phyloP scores from a whole-genome alignment of 2,113 vertebrate genomes.

The Sebastes schlegelii region DNA sequence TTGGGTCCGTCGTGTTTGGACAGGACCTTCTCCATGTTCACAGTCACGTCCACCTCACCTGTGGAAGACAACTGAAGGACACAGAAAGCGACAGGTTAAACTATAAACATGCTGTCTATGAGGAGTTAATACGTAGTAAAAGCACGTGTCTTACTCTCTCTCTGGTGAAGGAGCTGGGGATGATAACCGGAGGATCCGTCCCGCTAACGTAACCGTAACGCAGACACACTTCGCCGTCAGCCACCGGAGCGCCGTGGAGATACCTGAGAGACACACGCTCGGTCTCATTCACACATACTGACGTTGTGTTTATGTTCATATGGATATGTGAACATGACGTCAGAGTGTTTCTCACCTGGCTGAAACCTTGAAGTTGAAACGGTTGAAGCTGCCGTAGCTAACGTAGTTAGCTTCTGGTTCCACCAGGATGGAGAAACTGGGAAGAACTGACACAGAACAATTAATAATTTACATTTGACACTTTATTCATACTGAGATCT shows the following conservation, averaged over 20 bases:
- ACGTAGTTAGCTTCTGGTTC: slow-evolving; percentile 74
- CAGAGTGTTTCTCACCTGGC: slow-evolving; percentile 65
- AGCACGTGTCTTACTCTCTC: slow-evolving; percentile 48
- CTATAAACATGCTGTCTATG: not conserved
- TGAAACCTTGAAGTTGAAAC: slow-evolving; percentile 75
- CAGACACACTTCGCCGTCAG: slow-evolving; percentile 53
- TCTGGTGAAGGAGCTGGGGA: slow-evolving; percentile 62
- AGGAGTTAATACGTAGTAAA: not conserved
- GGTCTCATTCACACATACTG: not conserved
- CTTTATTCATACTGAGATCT: not conserved
- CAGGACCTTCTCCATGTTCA: slow-evolving; percentile 69
- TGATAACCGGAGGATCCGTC: slow-evolving; percentile 54
- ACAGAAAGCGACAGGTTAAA: not conserved
- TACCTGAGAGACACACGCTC: slow-evolving; percentile 64
- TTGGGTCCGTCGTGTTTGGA: slow-evolving; percentile 43
- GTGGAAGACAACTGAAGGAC: slow-evolving; percentile 58
- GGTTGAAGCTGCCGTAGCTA: slow-evolving; percentile 59
- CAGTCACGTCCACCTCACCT: slow-evolving; percentile 55
- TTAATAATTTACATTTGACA: not conserved
- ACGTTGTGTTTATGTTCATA: no score
- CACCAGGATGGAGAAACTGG: slow-evolving; percentile 78
- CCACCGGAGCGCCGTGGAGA: slow-evolving; percentile 71
- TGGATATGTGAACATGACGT: no score
- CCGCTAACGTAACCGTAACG: slow-evolving; percentile 75
- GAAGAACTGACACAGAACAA: slow-evolving; percentile 72